These are phyloP conservation scores for Trididemnum miniatum DNA, from an alignment of 23 tunicate species.

Conservation along the genomic window DNA sequence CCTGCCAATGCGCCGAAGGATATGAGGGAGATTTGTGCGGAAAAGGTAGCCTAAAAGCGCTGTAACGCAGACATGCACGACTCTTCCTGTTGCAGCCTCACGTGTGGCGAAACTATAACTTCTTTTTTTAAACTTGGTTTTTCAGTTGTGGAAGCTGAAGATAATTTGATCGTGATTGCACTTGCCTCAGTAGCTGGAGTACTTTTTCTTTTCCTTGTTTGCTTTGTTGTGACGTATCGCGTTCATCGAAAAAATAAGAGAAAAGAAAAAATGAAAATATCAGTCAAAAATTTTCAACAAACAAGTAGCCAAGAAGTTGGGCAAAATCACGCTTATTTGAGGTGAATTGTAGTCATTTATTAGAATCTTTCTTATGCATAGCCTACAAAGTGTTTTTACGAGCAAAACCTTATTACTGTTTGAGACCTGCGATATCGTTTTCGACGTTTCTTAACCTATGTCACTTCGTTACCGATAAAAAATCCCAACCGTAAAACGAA, in stretches of 20 bases:
- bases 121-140: too few relatives aligned
- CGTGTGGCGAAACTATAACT: too few relatives aligned
- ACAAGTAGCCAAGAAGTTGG: too few relatives aligned
- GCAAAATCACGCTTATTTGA: background rate
- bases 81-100: too few relatives aligned
- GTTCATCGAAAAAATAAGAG: slow-evolving; percentile 15
- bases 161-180: slow-evolving; percentile 20
- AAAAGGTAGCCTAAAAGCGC: background rate
- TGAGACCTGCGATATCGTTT: too few relatives aligned
- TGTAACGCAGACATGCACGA: background rate
- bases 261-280: background rate
- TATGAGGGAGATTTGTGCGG: slow-evolving; percentile 7
- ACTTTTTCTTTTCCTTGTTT: slow-evolving; percentile 15
- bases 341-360: too few relatives aligned
- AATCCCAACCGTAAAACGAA: too few relatives aligned
- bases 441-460: too few relatives aligned
- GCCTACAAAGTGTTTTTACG: too few relatives aligned
- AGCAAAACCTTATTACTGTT: too few relatives aligned
- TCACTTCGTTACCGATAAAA: too few relatives aligned
- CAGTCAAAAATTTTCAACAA: background rate
- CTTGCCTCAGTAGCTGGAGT: slow-evolving; percentile 36
- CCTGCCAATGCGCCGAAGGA: slow-evolving; percentile 28
- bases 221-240: slow-evolving; percentile 20
- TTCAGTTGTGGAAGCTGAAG: background rate
- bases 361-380: too few relatives aligned